Base-by-base conservation (phyloP, 2,888 invertebrate genomes). In the Chymomyza amoena region DNA sequence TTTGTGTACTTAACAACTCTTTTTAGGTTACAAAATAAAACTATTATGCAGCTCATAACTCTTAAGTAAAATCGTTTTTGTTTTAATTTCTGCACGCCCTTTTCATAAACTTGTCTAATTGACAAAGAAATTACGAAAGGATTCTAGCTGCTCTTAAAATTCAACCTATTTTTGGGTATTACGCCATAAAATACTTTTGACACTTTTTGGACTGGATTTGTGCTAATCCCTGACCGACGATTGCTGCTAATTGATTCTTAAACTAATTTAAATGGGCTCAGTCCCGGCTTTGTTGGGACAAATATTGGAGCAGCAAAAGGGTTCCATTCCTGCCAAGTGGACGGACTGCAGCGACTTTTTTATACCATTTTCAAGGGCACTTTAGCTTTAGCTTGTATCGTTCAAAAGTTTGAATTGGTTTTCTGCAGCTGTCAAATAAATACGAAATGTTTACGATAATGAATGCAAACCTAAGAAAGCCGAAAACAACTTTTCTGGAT, bases 151-250 rank as follows among this genome's bases (percentile, higher is more conserved):
- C 39, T 13, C 13, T 45, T 13, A 13, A 45, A 9, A 13, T 45
- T 13, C 6, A 45, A 45, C 13, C 39, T 13, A 10, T 45, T 45
- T 45, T 45, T 45, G 7, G 39, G 13, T 13, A 13, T 13, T 13
- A 13, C 13, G 39, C 1, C 10, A 13, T 3, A 45, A 70, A 73
- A 72, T 68, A 78, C 76, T 78, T 84, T 74, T 75, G 71, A 74
- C 77, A 79, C 71, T 84, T 45, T 45, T 84, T 86, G 88, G 86
- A 88, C 73, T 81, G 73, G 81, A 84, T 88, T 88, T 74, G 76
- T 66, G 72, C 69, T 86, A 86, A 86, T 78, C 86, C 72, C 28
- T 62, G 70, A 60, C 71, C 3, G 18, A 54, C 6, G 10, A 54
- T 61, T 64, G 73, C 75, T 74, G 71, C 70, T 83, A 86, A 87